Base-by-base conservation (phyloP, 2,888 invertebrate genomes). In the Volucella inanis region DNA sequence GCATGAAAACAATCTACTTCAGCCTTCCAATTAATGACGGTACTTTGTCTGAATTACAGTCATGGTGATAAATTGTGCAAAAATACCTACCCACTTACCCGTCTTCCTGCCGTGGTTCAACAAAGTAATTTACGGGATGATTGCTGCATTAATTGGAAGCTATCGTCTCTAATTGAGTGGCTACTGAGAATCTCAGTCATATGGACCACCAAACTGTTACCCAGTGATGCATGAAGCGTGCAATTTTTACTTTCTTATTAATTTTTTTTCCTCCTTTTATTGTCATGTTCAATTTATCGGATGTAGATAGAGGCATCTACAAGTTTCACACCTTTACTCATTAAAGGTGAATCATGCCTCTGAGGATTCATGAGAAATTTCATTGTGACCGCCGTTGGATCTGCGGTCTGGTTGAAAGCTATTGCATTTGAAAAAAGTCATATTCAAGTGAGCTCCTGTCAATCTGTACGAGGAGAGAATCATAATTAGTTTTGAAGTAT, bases 71-170 rank as follows among this genome's bases (percentile, higher is more conserved):
- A 39, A 8, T 47, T 54, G 3, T 38, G 18, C 15, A 15, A 14
- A 68, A 55, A 55, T 38, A 55, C 31, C 6, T 31, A 31, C 31
- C 31, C 31, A 31, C 31, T 31, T 31, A 31, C 31, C 31, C 31
- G 31, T 31, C 18, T 68, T 39, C 61, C 18, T 47, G 43, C 70
- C 54, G 31, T 4, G 6, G n/a, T 39, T 62, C 65, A 18, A 50
- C 38, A 45, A n/a, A 38, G 54, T 61, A 61, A 77, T 70, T 70
- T 70, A 77, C 45, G 22, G 62, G 47, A 55, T 64, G 62, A 62
- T 70, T 62, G 22, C 38, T 39, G 49, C 22, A 61, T 49, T 77
- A 77, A 77, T 70, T 62, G 68, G 31, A 39, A 52, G 76, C 38
- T 38, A 54, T 68, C 50, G 52, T n/a, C 14, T 12, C 38, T 31